These are phyloP conservation scores for Choloepus hoffmanni DNA, from an alignment of 2,113 vertebrate species.

Conservation along the genomic window DNA sequence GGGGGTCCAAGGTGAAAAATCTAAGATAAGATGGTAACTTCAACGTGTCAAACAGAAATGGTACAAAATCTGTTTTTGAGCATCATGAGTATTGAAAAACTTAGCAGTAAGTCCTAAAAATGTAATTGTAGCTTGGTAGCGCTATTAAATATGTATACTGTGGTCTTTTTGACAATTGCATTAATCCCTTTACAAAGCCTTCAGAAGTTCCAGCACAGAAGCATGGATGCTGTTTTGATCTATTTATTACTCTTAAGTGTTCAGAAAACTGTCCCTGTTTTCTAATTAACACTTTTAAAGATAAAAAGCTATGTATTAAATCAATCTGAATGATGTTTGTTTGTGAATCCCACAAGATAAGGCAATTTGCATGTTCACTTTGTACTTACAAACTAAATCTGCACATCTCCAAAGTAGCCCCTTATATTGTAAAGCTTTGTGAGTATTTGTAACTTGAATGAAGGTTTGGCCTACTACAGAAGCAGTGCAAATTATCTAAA, in stretches of 20 bases:
- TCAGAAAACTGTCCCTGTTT: slow-evolving; percentile 95
- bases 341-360: slow-evolving; percentile 99
- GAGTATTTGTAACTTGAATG: slow-evolving; percentile 92
- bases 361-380: slow-evolving; percentile 99
- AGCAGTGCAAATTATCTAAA: slow-evolving; percentile 91
- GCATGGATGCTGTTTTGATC: slow-evolving; percentile 92
- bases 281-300: slow-evolving; percentile 99
- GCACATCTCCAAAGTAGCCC: slow-evolving; percentile 94
- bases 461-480: slow-evolving; percentile 90
- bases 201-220: slow-evolving; percentile 91
- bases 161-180: slow-evolving; percentile 92
- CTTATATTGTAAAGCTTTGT: slow-evolving; percentile 96
- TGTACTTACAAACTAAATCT: slow-evolving; percentile 99
- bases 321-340: slow-evolving; percentile 99
- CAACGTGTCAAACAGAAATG: slow-evolving; percentile 66
- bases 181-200: slow-evolving; percentile 92
- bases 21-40: slow-evolving; percentile 53
- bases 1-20: background rate
- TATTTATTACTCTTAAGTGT: slow-evolving; percentile 94
- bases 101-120: slow-evolving; percentile 88
- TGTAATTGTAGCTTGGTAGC: slow-evolving; percentile 90
- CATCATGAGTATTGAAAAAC: slow-evolving; percentile 84
- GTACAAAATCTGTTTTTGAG: slow-evolving; percentile 68
- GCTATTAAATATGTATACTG: slow-evolving; percentile 91
- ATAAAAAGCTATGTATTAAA: slow-evolving; percentile 99